These are phyloP conservation scores for Hyles euphorbiae DNA, from an alignment of 1,140 invertebrate species.

Conservation along the genomic window DNA sequence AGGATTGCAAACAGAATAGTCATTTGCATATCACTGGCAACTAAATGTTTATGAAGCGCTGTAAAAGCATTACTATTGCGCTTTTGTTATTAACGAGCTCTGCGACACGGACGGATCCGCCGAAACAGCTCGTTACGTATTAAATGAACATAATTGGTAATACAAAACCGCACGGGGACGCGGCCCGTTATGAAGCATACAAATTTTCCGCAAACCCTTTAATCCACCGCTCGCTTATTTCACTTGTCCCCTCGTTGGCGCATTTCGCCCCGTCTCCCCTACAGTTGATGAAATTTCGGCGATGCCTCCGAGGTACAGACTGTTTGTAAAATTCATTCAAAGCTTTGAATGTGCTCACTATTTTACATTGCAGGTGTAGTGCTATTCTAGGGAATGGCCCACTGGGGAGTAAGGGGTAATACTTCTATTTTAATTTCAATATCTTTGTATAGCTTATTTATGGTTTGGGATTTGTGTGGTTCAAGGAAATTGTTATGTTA, in stretches of 20 bases:
- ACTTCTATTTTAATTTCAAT: slow-evolving; percentile 8
- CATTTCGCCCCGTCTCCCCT: slow-evolving; percentile 43
- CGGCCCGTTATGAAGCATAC: slow-evolving; percentile 56
- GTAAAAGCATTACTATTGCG: no score
- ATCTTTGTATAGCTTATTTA: slow-evolving; percentile 1
- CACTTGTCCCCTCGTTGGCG: slow-evolving; percentile 67
- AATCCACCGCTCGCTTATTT: slow-evolving; percentile 69
- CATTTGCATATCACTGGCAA: no score
- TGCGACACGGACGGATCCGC: slow-evolving; percentile 15
- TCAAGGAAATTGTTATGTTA: no score
- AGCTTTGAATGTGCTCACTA: slow-evolving; percentile 36
- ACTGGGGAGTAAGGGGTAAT: slow-evolving; percentile 26
- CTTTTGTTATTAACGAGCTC: slow-evolving; percentile 34
- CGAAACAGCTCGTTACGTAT: slow-evolving; percentile 36
- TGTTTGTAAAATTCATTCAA: slow-evolving; percentile 40
- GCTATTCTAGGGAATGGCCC: slow-evolving; percentile 28
- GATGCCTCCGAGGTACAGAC: slow-evolving; percentile 39
- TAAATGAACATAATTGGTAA: slow-evolving; percentile 72
- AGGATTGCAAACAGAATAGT: no score
- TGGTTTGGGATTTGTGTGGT: neutral
- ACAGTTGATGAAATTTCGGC: slow-evolving; percentile 59
- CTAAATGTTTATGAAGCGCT: no score
- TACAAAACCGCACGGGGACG: slow-evolving; percentile 59
- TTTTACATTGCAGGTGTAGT: slow-evolving; percentile 27
- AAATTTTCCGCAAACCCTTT: slow-evolving; percentile 72